These are phyloP conservation scores for Tringa solitaria DNA, from an alignment of 2,113 vertebrate genomes.

Conservation along the genomic window DNA sequence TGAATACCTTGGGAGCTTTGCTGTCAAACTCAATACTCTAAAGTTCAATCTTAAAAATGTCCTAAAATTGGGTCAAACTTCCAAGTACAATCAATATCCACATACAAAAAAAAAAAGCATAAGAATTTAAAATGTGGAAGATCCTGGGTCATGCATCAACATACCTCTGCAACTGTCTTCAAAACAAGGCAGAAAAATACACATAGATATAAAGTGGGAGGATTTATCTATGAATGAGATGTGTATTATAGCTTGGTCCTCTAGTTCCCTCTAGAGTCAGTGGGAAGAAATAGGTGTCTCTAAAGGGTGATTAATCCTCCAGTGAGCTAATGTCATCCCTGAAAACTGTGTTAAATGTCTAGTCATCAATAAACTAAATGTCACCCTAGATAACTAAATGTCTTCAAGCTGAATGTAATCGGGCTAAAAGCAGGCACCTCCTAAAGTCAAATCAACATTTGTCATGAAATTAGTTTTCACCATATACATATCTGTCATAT, in stretches of 20 bases:
- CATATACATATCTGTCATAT: fast-evolving
- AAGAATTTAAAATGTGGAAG: not conserved
- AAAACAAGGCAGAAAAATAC: not conserved
- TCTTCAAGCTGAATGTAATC: not conserved
- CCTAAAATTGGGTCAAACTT: not conserved
- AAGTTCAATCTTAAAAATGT: not conserved
- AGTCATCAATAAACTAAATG: not conserved
- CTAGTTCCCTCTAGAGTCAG: conserved; percentile 46
- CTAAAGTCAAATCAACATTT: not conserved
- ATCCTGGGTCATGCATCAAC: not conserved
- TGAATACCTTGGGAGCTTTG: not conserved
- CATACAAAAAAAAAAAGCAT: fast-evolving
- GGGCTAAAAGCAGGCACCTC: not conserved
- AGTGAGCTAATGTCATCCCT: fast-evolving
- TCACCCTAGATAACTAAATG: not conserved
- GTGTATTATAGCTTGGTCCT: not conserved
- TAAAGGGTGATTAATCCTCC: not conserved
- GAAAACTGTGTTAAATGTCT: not conserved
- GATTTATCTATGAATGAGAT: not conserved
- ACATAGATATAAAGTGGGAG: not conserved
- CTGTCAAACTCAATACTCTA: not conserved
- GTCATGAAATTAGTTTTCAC: fast-evolving
- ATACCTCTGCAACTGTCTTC: not conserved
- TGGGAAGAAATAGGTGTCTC: not conserved
- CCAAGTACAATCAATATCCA: not conserved